Conservation (phyloP, 2,888 invertebrate species). For the Hirtodrosophila cameraria region DNA sequence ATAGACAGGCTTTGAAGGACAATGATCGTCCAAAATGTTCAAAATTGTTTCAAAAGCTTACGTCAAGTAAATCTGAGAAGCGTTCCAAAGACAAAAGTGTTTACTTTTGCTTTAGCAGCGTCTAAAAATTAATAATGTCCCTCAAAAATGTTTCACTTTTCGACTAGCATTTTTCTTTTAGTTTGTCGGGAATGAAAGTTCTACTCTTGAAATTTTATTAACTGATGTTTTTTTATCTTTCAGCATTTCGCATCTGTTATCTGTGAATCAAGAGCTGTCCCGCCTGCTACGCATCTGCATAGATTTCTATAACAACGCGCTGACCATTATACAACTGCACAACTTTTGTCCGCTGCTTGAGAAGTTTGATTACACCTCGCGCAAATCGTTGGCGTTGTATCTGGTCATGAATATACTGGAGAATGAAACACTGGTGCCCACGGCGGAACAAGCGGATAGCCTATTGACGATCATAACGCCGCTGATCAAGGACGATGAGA, state of each 20-base stretch:
- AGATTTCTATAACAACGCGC: conserved; percentile 96
- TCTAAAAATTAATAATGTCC: too few relatives aligned
- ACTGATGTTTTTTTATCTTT: conserved; percentile 6
- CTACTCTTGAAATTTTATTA: neutral
- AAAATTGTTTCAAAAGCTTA: too few relatives aligned
- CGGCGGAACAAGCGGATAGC: conserved; percentile 94
- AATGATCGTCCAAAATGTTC: too few relatives aligned
- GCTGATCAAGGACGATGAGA: conserved; percentile 93
- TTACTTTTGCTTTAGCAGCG: too few relatives aligned
- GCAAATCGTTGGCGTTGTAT: conserved; percentile 94
- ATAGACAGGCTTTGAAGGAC: too few relatives aligned
- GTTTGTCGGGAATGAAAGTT: too few relatives aligned
- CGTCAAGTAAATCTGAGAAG: too few relatives aligned
- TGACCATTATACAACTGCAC: conserved; percentile 93
- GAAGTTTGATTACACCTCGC: conserved; percentile 94
- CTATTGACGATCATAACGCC: conserved; percentile 92
- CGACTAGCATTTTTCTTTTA: too few relatives aligned
- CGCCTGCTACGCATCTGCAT: conserved; percentile 97
- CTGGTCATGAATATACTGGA: conserved; percentile 95
- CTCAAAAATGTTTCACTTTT: too few relatives aligned
- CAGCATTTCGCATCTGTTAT: conserved; percentile 83
- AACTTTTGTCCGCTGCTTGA: conserved; percentile 94
- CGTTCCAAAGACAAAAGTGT: too few relatives aligned
- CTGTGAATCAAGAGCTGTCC: conserved; percentile 96
- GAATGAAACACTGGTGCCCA: conserved; percentile 93